phyloP scores from a whole-genome alignment of 2,888 invertebrate species.

The Apodemia hepburni region DNA sequence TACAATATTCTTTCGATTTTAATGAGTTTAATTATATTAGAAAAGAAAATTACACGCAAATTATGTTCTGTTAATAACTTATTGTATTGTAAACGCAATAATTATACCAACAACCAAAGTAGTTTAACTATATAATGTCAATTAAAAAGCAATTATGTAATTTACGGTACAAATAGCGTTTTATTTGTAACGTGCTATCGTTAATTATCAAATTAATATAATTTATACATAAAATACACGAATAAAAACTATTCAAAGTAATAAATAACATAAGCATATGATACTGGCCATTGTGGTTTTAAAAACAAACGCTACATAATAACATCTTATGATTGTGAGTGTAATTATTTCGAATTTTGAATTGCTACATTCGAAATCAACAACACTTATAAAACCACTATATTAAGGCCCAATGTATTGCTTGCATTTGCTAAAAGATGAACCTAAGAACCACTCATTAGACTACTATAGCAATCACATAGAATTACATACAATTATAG shows the following conservation, averaged over 20 bases:
- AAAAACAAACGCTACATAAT: constrained; percentile 59
- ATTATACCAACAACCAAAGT: constrained; percentile 1
- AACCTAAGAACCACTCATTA: constrained; percentile 28
- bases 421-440: constrained; percentile 38
- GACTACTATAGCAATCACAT: neutral
- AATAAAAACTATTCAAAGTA: constrained; percentile 33
- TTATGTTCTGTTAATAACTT: constrained; percentile 8
- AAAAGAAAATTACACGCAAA: neutral
- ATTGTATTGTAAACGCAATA: neutral
- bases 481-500: constrained; percentile 18
- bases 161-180: constrained; percentile 17
- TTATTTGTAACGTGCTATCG: constrained; percentile 17
- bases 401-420: constrained; percentile 38
- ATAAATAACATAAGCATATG: constrained; percentile 45
- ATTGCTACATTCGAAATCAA: constrained; percentile 56
- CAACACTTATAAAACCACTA: constrained; percentile 54
- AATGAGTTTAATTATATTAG: neutral
- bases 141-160: constrained; percentile 14
- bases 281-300: constrained; percentile 45
- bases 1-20: too few relatives aligned
- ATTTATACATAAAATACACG: constrained; percentile 17
- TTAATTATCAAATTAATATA: constrained; percentile 23
- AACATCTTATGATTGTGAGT: constrained; percentile 45
- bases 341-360: constrained; percentile 57
- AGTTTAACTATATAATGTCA: neutral